A percentile compares a stretch with the other conserved stretches of the same genome.
phyloP scores from a whole-genome alignment of 2,797 vertebrate species.

The Siniperca undulata region DNA sequence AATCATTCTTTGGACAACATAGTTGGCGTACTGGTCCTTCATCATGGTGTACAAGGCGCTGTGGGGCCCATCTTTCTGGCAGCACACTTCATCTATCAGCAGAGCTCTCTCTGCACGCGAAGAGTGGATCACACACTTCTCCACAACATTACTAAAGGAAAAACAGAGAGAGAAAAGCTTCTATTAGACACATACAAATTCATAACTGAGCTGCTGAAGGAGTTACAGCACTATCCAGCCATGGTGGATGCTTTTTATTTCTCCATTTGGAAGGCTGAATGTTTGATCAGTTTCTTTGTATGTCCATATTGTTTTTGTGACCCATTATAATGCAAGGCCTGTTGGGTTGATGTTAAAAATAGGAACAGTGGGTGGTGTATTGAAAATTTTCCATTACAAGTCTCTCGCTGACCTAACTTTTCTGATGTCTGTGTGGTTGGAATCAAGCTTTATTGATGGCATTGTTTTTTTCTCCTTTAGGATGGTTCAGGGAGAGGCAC shows the following conservation, averaged over 20 bases:
- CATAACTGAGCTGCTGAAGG: neutral
- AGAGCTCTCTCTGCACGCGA: constrained; percentile 97
- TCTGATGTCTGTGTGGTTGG: neutral
- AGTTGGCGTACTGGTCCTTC: constrained; percentile 99
- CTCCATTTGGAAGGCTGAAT: neutral
- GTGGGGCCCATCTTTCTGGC: constrained; percentile 98
- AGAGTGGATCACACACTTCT: constrained; percentile 98
- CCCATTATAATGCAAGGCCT: neutral
- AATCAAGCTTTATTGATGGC: neutral
- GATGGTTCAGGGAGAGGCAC: neutral
- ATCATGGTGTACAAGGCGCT: constrained; percentile 99
- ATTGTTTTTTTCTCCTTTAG: neutral
- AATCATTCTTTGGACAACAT: constrained; percentile 99
- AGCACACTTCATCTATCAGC: constrained; percentile 99
- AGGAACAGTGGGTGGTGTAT: neutral
- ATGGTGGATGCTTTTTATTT: neutral
- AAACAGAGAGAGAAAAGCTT: neutral
- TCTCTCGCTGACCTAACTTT: neutral
- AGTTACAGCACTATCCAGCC: neutral
- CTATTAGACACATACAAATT: constrained; percentile 1
- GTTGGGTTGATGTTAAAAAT: neutral
- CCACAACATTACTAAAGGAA: constrained; percentile 93
- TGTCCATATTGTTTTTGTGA: neutral
- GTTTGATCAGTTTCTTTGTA: neutral
- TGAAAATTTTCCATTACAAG: neutral